Percentiles rank a stretch among this genome's conserved stretches.
phyloP scores from a whole-genome alignment of 2,888 invertebrate genomes.

The Harpagoxenus sublaevis region DNA sequence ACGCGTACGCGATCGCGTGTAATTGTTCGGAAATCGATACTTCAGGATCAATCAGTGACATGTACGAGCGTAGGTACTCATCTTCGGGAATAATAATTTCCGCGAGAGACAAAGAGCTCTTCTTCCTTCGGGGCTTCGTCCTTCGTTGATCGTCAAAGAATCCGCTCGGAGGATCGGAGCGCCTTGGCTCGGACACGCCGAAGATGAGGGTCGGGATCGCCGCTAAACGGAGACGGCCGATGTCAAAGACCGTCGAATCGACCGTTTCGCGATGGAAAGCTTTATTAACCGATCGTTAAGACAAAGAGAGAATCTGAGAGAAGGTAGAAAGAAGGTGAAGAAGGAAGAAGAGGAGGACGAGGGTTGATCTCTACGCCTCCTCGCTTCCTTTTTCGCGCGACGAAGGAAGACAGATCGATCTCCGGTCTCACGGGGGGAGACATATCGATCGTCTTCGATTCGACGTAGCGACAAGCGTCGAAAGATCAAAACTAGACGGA shows the following conservation, averaged over 20 bases:
- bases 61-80: conserved; percentile 13
- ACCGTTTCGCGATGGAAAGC: conserved; percentile 15
- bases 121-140: background rate
- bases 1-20: conserved; percentile 30
- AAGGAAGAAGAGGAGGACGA: background rate
- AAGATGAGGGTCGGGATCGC: background rate
- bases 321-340: background rate
- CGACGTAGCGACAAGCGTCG: background rate
- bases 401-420: conserved; percentile 33
- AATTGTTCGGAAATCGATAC: conserved; percentile 44
- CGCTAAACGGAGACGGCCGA: background rate
- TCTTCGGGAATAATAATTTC: conserved; percentile 38
- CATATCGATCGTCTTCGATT: conserved; percentile 34
- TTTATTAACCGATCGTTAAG: conserved; percentile 9
- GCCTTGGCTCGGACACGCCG: conserved; percentile 25
- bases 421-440: background rate
- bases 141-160: background rate
- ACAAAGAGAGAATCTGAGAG: background rate
- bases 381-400: conserved; percentile 18
- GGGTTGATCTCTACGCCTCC: background rate
- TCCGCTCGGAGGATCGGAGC: conserved; percentile 40
- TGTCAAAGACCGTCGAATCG: background rate
- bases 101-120: conserved; percentile 31
- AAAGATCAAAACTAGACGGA: conserved; percentile 28
- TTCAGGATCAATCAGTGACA: conserved; percentile 9